Percentiles rank a stretch among this genome's conserved stretches.
Evolutionary conservation across 1,140 invertebrate species (phyloP).

Genomic region (Atta texana): DNA sequence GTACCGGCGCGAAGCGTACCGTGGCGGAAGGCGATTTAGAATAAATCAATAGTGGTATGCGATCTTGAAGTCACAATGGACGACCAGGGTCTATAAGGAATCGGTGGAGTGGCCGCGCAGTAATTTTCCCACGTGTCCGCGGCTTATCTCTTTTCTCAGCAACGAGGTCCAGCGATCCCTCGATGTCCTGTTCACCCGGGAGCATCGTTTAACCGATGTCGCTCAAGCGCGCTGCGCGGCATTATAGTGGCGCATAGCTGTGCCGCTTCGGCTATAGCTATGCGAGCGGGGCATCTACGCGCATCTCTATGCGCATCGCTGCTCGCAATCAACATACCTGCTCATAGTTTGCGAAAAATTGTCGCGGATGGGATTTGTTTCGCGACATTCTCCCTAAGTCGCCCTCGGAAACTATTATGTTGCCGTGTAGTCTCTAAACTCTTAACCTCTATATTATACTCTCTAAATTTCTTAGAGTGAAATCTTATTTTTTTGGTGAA

Average conservation of each 20-base stretch:
- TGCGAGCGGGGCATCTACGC: conserved; percentile 66
- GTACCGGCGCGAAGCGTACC: conserved; percentile 50
- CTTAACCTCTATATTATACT: background rate
- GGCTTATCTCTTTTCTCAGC: conserved; percentile 65
- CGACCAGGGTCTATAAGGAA: conserved; percentile 65
- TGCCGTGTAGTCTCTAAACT: background rate
- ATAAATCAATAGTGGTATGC: conserved; percentile 76
- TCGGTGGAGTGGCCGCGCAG: conserved; percentile 59
- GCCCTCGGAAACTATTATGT: background rate
- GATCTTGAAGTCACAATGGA: conserved; percentile 74
- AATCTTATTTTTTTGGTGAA: no score
- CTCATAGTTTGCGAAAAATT: conserved; percentile 68
- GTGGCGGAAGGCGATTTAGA: conserved; percentile 50
- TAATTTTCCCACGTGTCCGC: conserved; percentile 76
- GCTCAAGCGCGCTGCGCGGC: conserved; percentile 67
- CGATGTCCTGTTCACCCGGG: conserved; percentile 56
- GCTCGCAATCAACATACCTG: conserved; percentile 78
- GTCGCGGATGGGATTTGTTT: conserved; percentile 73
- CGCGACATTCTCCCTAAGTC: conserved; percentile 57
- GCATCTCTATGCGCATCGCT: conserved; percentile 70
- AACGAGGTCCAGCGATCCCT: conserved; percentile 38
- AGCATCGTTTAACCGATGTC: conserved; percentile 76
- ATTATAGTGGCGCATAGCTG: conserved; percentile 69
- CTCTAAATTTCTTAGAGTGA: no score
- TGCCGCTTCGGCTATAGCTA: conserved; percentile 51